phyloP scores from a whole-genome alignment of 2,797 vertebrate genomes.

The Tokudaia tokunoshimensis region DNA sequence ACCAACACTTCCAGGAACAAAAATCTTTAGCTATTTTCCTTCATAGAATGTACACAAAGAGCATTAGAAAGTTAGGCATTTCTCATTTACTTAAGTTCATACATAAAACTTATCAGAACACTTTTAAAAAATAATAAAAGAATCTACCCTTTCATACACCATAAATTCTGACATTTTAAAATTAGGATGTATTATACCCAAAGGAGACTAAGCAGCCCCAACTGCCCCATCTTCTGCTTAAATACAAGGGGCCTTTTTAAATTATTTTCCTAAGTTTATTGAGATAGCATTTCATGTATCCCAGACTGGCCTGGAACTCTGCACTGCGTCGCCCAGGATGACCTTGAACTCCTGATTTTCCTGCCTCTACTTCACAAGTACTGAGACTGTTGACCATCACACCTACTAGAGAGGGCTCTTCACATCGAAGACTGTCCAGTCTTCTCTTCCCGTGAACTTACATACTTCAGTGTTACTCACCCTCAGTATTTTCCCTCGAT shows the following conservation, averaged over 20 bases:
- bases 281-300: neutral
- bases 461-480: neutral
- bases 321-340: neutral
- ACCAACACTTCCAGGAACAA: neutral
- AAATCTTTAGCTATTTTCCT: neutral
- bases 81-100: conserved; percentile 12
- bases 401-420: neutral
- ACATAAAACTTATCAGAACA: conserved; percentile 12
- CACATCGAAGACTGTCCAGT: neutral
- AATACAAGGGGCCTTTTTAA: neutral
- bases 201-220: neutral
- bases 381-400: neutral
- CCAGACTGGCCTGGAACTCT: neutral
- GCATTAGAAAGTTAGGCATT: neutral
- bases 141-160: neutral
- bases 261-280: neutral
- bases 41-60: neutral
- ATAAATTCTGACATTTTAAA: conserved; percentile 19
- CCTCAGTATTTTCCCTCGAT: conserved; percentile 15
- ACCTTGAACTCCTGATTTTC: neutral
- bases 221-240: neutral
- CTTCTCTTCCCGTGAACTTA: neutral
- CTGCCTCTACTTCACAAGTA: neutral
- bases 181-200: neutral
- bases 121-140: conserved; percentile 37